Conservation (phyloP, 2,113 vertebrate genomes). For the Anser brachyrhynchus region DNA sequence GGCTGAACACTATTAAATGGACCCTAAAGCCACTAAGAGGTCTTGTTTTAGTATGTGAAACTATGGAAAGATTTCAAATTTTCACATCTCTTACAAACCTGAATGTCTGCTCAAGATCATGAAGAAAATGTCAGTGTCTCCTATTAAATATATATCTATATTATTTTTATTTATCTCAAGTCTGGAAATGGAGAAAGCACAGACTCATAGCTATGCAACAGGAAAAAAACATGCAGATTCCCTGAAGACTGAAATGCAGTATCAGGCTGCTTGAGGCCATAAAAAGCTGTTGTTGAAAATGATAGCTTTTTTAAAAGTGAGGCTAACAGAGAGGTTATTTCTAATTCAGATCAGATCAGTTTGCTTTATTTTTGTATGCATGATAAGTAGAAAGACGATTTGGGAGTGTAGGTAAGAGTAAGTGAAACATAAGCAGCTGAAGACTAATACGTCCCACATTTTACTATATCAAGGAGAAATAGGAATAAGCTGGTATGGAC, state of each 20-base stretch:
- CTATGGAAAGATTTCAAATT: neutral
- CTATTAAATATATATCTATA: neutral
- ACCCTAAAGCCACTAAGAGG: neutral
- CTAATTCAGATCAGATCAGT: neutral
- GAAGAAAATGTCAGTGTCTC: neutral
- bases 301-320: neutral
- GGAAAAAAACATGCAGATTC: neutral
- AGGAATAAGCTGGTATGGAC: neutral
- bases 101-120: neutral
- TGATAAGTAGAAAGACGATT: neutral
- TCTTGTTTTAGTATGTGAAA: neutral
- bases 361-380: neutral
- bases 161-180: neutral
- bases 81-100: neutral
- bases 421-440: neutral
- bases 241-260: neutral
- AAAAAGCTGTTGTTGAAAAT: neutral
- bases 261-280: neutral
- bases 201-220: neutral
- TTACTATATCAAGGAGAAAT: neutral
- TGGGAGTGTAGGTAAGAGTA: neutral
- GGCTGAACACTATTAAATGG: neutral
- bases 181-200: neutral
- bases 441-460: neutral
- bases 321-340: neutral